A percentile compares a stretch with the other conserved stretches of the same genome.
Evolutionary conservation across 2,797 vertebrate species (phyloP).

Genomic region (Merluccius polli): DNA sequence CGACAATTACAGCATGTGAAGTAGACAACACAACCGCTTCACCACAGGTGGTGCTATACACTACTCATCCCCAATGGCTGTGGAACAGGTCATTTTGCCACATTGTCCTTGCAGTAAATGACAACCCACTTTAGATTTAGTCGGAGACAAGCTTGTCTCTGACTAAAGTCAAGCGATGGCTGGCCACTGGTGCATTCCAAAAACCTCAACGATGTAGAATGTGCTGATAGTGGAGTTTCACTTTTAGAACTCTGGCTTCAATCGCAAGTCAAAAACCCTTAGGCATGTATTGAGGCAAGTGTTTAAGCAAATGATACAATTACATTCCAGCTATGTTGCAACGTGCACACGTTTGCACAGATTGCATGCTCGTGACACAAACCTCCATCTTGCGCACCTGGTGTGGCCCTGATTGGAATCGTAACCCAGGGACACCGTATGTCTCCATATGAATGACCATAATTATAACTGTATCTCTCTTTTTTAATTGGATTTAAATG

Average conservation of each 20-base stretch:
- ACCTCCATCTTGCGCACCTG: conserved; percentile 2
- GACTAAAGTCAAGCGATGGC: not conserved
- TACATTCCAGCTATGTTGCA: conserved; percentile 15
- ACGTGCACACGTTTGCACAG: conserved; percentile 23
- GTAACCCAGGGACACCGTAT: conserved; percentile 29
- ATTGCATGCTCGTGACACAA: not conserved
- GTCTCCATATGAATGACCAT: conserved; percentile 23
- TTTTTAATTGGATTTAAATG: conserved; percentile 51
- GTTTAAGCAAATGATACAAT: conserved; percentile 8
- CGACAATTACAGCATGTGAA: not conserved
- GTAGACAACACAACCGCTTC: not conserved
- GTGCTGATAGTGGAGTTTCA: conserved; percentile 11
- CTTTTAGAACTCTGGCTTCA: not conserved
- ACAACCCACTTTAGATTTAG: no score
- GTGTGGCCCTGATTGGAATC: conserved; percentile 29
- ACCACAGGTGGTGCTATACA: not conserved
- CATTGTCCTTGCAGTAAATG: conserved; percentile 1
- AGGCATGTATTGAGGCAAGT: not conserved
- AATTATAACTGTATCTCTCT: conserved; percentile 30
- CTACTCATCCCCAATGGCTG: not conserved
- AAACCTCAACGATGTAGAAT: not conserved
- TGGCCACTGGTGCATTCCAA: not conserved
- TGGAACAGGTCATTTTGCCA: conserved; percentile 1
- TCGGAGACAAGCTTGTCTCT: not conserved
- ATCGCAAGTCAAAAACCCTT: not conserved